These are phyloP conservation scores for Isaurus tuberculatus DNA, from an alignment of 92 coral and sea anemone species.

Conservation along the genomic window DNA sequence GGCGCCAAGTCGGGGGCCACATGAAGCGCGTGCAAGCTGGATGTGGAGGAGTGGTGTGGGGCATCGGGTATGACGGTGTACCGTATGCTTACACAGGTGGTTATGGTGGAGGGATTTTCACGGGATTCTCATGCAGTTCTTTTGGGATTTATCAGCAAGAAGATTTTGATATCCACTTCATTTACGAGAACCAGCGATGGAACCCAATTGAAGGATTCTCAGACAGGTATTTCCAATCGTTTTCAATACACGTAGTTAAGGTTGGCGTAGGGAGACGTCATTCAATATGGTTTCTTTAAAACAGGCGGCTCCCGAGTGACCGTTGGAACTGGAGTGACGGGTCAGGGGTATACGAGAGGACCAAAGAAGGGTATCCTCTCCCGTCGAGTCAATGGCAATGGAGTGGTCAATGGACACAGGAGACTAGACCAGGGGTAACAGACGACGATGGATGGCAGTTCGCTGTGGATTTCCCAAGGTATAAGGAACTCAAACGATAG, in stretches of 20 bases:
- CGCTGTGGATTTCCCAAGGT: conserved; percentile 99
- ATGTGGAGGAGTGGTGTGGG: conserved; percentile 90
- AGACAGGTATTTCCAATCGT: conserved; percentile 67
- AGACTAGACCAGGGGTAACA: conserved; percentile 82
- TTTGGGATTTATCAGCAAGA: conserved; percentile 82
- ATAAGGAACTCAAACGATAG: too few species aligned
- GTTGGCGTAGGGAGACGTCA: background rate
- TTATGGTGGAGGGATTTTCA: conserved; percentile 94
- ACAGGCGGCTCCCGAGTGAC: conserved; percentile 94
- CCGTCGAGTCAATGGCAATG: conserved; percentile 98
- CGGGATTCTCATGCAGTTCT: conserved; percentile 79
- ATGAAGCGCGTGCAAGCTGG: conserved; percentile 90
- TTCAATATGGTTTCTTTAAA: background rate
- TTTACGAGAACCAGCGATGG: conserved; percentile 98
- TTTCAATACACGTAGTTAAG: too few species aligned
- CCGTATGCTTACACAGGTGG: conserved; percentile 94
- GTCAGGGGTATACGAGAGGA: conserved; percentile 92
- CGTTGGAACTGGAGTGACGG: conserved; percentile 96
- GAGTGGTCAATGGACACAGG: conserved; percentile 92
- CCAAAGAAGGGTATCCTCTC: conserved; percentile 81
- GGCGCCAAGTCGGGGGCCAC: conserved; percentile 99
- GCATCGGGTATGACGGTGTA: conserved; percentile 87
- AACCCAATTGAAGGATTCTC: conserved; percentile 92
- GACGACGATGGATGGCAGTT: conserved; percentile 97
- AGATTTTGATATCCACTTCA: conserved; percentile 78